A percentile compares a stretch with the other conserved stretches of the same genome.
These are phyloP conservation scores for Rafetus swinhoei DNA, from an alignment of 2,113 vertebrate species.

Conservation along the genomic window DNA sequence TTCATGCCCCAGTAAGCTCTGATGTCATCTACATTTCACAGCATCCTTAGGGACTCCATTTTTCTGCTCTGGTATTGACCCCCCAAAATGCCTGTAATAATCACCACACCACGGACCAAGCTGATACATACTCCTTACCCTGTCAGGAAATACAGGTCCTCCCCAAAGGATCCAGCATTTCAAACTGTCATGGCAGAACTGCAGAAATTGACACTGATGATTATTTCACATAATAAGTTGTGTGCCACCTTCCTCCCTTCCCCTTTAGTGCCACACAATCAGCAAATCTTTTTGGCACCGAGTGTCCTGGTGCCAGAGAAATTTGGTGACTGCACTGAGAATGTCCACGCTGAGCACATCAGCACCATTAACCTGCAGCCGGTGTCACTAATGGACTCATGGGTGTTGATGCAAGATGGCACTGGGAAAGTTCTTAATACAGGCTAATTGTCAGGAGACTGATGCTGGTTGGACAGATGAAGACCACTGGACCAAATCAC, in stretches of 20 bases:
- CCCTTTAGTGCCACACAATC: not conserved
- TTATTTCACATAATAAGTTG: not conserved
- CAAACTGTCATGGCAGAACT: not conserved
- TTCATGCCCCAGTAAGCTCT: not conserved
- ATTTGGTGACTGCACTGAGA: not conserved
- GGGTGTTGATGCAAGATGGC: not conserved
- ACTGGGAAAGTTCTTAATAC: not conserved
- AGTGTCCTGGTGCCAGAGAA: not conserved
- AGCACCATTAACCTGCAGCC: too few relatives aligned
- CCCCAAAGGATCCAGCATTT: not conserved
- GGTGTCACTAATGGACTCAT: not conserved
- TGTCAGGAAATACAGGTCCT: not conserved
- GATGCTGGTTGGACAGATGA: not conserved
- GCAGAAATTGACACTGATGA: not conserved
- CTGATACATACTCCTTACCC: not conserved
- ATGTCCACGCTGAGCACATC: not conserved
- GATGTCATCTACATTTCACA: not conserved
- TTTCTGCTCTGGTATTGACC: not conserved
- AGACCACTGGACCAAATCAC: not conserved
- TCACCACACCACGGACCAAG: not conserved
- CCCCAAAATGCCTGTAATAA: not conserved
- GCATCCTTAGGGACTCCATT: not conserved
- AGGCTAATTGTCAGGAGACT: not conserved
- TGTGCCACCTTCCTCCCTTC: not conserved
- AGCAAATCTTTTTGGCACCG: not conserved